These are phyloP conservation scores for Sesia bembeciformis DNA, from an alignment of 2,888 invertebrate species.

Conservation along the genomic window DNA sequence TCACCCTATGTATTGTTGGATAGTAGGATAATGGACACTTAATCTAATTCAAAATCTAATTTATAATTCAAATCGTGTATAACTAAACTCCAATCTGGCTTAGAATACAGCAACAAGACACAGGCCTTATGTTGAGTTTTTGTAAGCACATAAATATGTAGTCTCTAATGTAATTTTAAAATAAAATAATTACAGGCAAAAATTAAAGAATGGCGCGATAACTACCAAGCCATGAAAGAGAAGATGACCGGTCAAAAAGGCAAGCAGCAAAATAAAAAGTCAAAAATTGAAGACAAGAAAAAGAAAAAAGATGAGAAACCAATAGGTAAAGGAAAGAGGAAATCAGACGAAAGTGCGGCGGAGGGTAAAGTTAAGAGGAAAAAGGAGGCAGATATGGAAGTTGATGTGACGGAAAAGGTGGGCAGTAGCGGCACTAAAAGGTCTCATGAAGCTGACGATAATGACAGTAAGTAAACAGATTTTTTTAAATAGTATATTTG, in stretches of 20 bases:
- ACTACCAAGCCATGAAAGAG: constrained; percentile 57
- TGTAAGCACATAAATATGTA: too few relatives aligned
- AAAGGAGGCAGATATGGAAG: constrained; percentile 35
- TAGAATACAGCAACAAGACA: too few relatives aligned
- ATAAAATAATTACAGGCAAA: constrained; percentile 29
- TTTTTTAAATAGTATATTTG: too few relatives aligned
- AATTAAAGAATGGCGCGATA: constrained; percentile 54
- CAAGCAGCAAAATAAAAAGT: constrained; percentile 43
- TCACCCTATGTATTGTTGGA: too few relatives aligned
- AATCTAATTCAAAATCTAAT: too few relatives aligned
- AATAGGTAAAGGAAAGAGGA: constrained; percentile 38
- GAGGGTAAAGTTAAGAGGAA: constrained; percentile 45
- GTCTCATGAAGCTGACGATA: constrained; percentile 31
- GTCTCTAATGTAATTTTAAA: too few relatives aligned
- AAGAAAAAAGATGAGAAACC: constrained; percentile 30
- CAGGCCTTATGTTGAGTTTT: too few relatives aligned
- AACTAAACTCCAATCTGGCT: too few relatives aligned
- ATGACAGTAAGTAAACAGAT: constrained; percentile 16
- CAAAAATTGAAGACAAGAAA: constrained; percentile 39
- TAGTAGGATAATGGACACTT: too few relatives aligned
- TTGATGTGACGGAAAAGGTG: constrained; percentile 25
- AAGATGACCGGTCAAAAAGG: constrained; percentile 52
- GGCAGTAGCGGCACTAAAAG: constrained; percentile 31
- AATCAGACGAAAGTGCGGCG: constrained; percentile 25
- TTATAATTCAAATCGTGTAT: too few relatives aligned